phyloP scores from a whole-genome alignment of 1,140 invertebrate species.

The Aphelinus certus region DNA sequence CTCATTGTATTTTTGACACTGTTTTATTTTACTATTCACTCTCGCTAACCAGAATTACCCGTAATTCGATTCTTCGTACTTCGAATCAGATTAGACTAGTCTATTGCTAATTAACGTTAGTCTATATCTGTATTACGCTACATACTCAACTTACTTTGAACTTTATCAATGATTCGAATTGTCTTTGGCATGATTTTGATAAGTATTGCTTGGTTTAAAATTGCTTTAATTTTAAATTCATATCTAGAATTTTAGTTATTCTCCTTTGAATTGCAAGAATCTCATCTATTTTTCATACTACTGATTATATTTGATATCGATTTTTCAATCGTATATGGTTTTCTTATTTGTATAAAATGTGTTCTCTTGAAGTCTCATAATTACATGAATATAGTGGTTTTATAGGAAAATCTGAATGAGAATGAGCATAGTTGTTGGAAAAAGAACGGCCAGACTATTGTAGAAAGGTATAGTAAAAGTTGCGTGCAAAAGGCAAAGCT shows the following conservation, averaged over 20 bases:
- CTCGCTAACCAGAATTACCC: too few relatives aligned
- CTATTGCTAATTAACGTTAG: too few relatives aligned
- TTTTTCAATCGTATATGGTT: neutral
- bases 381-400: neutral
- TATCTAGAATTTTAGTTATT: neutral
- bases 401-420: neutral
- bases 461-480: neutral
- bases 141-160: too few relatives aligned
- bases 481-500: constrained; percentile 60
- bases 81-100: too few relatives aligned
- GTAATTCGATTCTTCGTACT: too few relatives aligned
- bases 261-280: neutral
- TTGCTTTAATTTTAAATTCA: too few relatives aligned
- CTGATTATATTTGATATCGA: neutral
- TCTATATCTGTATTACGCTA: too few relatives aligned
- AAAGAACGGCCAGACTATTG: neutral
- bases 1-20: too few relatives aligned
- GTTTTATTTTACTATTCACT: too few relatives aligned
- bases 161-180: too few relatives aligned
- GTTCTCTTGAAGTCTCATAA: neutral
- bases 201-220: too few relatives aligned
- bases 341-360: neutral
- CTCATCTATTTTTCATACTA: neutral
- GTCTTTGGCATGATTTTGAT: too few relatives aligned
- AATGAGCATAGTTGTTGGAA: neutral